Percentiles rank a stretch among this genome's conserved stretches.
Conservation (phyloP, 2,888 invertebrate genomes). For the Clitarchus hookeri region DNA sequence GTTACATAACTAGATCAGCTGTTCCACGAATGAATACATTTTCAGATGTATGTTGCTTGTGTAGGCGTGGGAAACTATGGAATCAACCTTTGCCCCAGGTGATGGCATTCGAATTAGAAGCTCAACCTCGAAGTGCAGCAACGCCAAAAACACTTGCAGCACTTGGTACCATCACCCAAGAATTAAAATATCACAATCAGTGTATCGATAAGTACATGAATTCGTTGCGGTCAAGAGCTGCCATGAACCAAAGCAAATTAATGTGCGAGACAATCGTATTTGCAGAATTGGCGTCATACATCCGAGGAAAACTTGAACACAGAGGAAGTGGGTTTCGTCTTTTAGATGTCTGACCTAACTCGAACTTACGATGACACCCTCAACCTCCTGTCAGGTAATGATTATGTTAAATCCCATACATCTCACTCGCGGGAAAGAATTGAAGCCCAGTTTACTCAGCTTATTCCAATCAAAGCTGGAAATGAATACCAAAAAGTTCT, state of each 20-base stretch:
- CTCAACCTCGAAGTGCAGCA: neutral
- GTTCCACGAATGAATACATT: neutral
- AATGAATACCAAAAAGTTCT: too few relatives aligned
- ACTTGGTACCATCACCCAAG: neutral
- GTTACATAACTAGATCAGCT: neutral
- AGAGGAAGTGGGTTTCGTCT: neutral
- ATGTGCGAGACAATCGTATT: neutral
- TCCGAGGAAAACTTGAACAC: neutral
- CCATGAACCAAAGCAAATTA: neutral
- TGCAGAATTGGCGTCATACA: neutral
- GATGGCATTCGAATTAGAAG: neutral
- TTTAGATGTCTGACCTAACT: neutral
- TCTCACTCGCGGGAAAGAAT: neutral
- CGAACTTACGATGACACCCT: neutral
- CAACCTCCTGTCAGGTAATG: neutral
- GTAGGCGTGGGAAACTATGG: constrained; percentile 17
- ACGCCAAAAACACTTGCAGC: neutral
- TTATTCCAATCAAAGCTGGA: neutral
- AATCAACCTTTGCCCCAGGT: constrained; percentile 1
- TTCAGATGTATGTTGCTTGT: neutral
- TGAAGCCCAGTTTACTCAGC: neutral
- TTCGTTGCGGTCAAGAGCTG: constrained; percentile 17
- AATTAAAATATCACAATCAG: constrained; percentile 17
- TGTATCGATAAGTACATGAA: neutral
- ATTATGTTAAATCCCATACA: neutral